phyloP scores from a whole-genome alignment of 2,113 vertebrate genomes.

The Morone saxatilis region DNA sequence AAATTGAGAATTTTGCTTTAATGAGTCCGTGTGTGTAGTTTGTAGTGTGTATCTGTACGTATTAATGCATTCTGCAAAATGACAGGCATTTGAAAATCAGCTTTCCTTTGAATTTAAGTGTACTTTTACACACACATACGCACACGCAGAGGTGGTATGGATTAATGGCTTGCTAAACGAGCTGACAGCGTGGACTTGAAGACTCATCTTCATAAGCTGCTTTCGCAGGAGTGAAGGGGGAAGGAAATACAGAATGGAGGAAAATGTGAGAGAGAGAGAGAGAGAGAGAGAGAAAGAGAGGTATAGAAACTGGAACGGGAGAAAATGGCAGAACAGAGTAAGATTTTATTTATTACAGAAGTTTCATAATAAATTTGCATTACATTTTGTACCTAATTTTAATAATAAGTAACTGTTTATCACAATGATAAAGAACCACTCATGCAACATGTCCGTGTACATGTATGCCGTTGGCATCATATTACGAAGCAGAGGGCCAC shows the following conservation, averaged over 20 bases:
- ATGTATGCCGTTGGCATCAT: too few relatives aligned
- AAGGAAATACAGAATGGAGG: conserved; percentile 23
- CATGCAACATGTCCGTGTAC: too few relatives aligned
- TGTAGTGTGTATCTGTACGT: conserved; percentile 29
- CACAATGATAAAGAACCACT: neutral
- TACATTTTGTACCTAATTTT: neutral
- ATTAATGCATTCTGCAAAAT: conserved; percentile 51
- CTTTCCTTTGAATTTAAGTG: conserved; percentile 54
- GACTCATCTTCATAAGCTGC: conserved; percentile 72
- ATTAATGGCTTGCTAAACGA: conserved; percentile 77
- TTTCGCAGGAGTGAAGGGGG: conserved; percentile 58
- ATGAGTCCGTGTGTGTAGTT: conserved; percentile 2
- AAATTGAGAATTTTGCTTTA: conserved; percentile 21
- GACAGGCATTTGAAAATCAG: conserved; percentile 64
- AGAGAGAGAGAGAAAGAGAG: neutral
- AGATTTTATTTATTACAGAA: neutral
- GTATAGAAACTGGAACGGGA: neutral
- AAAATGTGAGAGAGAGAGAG: conserved; percentile 4
- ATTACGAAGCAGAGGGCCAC: too few relatives aligned
- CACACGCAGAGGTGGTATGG: conserved; percentile 64
- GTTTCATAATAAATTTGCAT: neutral
- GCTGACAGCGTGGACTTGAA: conserved; percentile 74
- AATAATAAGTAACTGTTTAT: neutral
- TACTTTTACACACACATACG: neutral
- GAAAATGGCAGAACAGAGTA: neutral